Percentiles rank a stretch among this genome's conserved stretches.
phyloP scores from a whole-genome alignment of 2,888 invertebrate genomes.

The Itoplectis maculator region DNA sequence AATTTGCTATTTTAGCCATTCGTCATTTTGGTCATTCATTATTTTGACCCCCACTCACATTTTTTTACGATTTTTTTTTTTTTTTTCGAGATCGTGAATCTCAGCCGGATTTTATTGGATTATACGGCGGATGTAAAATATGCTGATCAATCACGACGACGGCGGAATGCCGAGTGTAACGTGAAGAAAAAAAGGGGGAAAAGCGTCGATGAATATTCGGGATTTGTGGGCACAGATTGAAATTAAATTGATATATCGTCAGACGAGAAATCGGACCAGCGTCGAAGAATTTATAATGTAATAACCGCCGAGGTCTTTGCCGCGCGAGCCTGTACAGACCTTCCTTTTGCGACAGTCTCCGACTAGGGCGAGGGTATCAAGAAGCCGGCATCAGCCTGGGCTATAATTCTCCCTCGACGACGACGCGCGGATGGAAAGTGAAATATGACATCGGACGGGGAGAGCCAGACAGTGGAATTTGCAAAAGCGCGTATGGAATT shows the following conservation, averaged over 20 bases:
- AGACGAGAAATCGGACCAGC: constrained; percentile 61
- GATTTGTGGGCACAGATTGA: constrained; percentile 13
- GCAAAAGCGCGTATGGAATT: constrained; percentile 5
- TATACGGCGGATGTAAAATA: constrained; percentile 42
- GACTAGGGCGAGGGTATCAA: neutral
- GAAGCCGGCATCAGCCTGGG: neutral
- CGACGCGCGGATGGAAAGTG: constrained; percentile 14
- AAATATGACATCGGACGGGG: neutral
- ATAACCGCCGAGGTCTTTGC: constrained; percentile 60
- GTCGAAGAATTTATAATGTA: constrained; percentile 72
- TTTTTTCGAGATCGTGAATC: constrained; percentile 28
- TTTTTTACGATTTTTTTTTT: constrained; percentile 15
- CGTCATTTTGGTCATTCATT: too few relatives aligned
- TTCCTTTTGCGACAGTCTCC: constrained; percentile 29
- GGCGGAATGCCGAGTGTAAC: constrained; percentile 30
- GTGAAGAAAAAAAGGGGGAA: constrained; percentile 17
- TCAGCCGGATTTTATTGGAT: constrained; percentile 17
- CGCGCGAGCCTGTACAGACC: constrained; percentile 28
- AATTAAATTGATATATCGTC: constrained; percentile 65
- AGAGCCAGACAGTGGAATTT: constrained; percentile 1
- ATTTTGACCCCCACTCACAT: too few relatives aligned
- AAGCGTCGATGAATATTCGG: constrained; percentile 22
- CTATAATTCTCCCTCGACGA: constrained; percentile 41
- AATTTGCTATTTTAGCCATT: too few relatives aligned
- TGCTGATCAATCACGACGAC: constrained; percentile 29